phyloP scores from a whole-genome alignment of 2,113 vertebrate species.

The Hystrix cristata region DNA sequence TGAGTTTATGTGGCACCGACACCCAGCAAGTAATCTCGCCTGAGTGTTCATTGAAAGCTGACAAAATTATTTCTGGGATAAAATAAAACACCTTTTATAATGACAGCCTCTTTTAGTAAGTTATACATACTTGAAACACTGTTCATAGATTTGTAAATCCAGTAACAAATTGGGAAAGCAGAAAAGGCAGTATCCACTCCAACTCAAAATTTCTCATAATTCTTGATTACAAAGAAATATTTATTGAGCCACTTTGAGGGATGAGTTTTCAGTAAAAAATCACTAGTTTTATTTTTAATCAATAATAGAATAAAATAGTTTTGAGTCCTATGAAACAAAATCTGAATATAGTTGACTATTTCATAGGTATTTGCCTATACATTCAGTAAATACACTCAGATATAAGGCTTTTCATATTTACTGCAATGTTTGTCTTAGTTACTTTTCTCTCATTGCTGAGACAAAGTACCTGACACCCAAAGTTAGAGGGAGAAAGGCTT shows the following conservation, averaged over 20 bases:
- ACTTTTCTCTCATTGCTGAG: too few relatives aligned
- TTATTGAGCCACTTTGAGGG: slow-evolving; percentile 58
- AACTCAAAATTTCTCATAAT: slow-evolving; percentile 71
- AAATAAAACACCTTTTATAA: neutral
- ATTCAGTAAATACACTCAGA: neutral
- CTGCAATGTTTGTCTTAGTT: neutral
- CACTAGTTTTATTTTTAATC: slow-evolving; percentile 66
- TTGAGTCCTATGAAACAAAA: slow-evolving; percentile 56
- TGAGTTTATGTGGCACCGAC: slow-evolving; percentile 49
- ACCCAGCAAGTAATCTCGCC: slow-evolving; percentile 55
- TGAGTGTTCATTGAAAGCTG: slow-evolving; percentile 42
- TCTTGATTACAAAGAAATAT: slow-evolving; percentile 44
- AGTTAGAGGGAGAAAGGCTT: too few relatives aligned
- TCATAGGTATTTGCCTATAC: neutral
- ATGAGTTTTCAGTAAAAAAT: slow-evolving; percentile 71
- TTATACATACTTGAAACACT: slow-evolving; percentile 3
- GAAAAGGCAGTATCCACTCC: slow-evolving; percentile 24
- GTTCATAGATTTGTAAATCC: neutral
- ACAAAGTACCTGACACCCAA: too few relatives aligned
- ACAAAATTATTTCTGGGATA: slow-evolving; percentile 45
- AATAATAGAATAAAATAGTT: slow-evolving; percentile 49
- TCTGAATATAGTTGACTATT: neutral
- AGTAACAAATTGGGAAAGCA: slow-evolving; percentile 52
- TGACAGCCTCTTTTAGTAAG: slow-evolving; percentile 44
- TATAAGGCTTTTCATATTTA: slow-evolving; percentile 9